A percentile compares a stretch with the other conserved stretches of the same genome.
Evolutionary conservation across 1,140 invertebrate genomes (phyloP).

Genomic region (Drosophila elegans): DNA sequence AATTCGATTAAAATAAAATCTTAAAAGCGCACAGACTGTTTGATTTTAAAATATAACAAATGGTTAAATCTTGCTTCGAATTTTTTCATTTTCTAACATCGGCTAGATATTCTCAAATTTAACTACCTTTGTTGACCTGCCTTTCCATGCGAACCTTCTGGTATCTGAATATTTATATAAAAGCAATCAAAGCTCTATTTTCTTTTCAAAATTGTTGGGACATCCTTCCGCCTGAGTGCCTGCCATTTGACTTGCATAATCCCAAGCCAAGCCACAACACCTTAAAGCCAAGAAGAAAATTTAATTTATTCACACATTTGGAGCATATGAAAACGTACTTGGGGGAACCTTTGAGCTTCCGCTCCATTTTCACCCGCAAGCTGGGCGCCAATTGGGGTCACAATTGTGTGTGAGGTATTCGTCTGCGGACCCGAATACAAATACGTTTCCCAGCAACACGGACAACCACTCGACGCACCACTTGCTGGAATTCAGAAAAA

Average conservation of each 20-base stretch:
- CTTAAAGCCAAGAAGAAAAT: slow-evolving; percentile 16
- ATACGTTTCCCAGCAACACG: slow-evolving; percentile 8
- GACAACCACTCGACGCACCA: slow-evolving; percentile 55
- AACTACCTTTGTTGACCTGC: too few species aligned
- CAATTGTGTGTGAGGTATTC: slow-evolving; percentile 46
- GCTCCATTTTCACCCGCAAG: slow-evolving; percentile 62
- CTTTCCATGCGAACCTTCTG: neutral
- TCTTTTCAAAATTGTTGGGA: slow-evolving; percentile 5
- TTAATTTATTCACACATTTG: slow-evolving; percentile 33
- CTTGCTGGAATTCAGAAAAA: slow-evolving; percentile 71
- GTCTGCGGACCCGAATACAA: slow-evolving; percentile 61
- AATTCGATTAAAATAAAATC: too few species aligned
- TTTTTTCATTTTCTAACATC: too few species aligned
- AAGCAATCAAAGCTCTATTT: neutral
- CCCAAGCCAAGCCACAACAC: neutral
- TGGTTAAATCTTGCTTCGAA: too few species aligned
- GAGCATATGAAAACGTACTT: slow-evolving; percentile 9
- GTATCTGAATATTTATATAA: slow-evolving; percentile 1
- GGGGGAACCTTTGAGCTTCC: slow-evolving; percentile 46
- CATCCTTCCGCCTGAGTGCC: neutral
- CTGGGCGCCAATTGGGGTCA: slow-evolving; percentile 64
- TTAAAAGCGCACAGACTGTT: too few species aligned
- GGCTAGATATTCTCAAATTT: too few species aligned
- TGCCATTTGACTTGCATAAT: slow-evolving; percentile 6
- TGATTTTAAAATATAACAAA: too few species aligned